Base-by-base conservation (phyloP, 2,888 invertebrate species). In the Pomacea canaliculata region DNA sequence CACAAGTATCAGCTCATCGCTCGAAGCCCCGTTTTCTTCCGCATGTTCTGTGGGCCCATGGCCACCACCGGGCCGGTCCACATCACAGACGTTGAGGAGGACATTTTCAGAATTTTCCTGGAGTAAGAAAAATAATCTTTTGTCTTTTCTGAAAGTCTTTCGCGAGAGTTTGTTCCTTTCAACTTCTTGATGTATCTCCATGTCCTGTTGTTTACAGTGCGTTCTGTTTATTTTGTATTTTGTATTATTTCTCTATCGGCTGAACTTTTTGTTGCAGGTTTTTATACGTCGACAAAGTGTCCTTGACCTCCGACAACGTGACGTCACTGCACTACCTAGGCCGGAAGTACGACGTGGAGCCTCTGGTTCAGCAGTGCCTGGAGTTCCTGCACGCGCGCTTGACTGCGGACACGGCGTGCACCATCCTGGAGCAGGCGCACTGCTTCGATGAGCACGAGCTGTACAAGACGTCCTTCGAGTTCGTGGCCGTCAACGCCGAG, bases 281-380 rank as follows among this genome's bases (percentile, higher is more conserved):
- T 87, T 92, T 94, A 82, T 94, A 94, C 87, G 93, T 93, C 71
- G 93, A 94, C 81, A 92, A 93, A 7, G 93, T 94, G 19, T 92
- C 93, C 72, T 92, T 95, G 13, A 76, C 77, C 1, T 80, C 81
- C 12, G 92, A 92, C 23, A 94, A 94, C 0, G 94, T 95, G 16
- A 92, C 95, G 63, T 93, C 93, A 56, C 93, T 95, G 0, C 92
- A 96, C 56, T 94, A 94, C 80, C 94, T 94, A 2, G 95, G 95
- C 23, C 94, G 95, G 87, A 94, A 94, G 86, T 94, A 95, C 87
- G 91, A 94, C 70, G 94, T 95, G 84, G 93, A 94, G 13, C 93
- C 93, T 27, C 92, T 96, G 73, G 94, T 94, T 7, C 93, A 93
- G 81, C 92, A 93, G 77, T 95, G 95, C 85, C 93, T 94, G 48